Evolutionary conservation across 2,113 vertebrate species (phyloP).

Genomic region (Triplophysa tibetana): DNA sequence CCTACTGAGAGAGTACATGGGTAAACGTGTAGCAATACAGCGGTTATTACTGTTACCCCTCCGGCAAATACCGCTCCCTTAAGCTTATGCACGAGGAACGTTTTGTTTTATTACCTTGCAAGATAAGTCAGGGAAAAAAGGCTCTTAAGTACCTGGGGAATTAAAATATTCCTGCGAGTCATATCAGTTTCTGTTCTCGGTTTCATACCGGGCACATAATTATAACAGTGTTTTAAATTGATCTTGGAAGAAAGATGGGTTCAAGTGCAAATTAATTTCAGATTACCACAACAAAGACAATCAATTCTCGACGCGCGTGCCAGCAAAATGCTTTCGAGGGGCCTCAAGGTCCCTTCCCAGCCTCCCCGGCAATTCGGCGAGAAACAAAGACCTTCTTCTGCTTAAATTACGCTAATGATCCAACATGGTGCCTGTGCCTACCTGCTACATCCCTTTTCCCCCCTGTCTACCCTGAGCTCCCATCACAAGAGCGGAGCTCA

Average conservation of each 20-base stretch:
- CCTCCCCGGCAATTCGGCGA: constrained; percentile 71
- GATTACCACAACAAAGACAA: constrained; percentile 99
- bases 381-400: constrained; percentile 84
- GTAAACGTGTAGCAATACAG: constrained; percentile 85
- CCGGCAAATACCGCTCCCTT: constrained; percentile 93
- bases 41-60: constrained; percentile 93
- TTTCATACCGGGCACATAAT: constrained; percentile 89
- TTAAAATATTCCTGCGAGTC: constrained; percentile 90
- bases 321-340: constrained; percentile 87
- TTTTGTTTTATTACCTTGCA: constrained; percentile 97
- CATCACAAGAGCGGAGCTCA: constrained; percentile 65
- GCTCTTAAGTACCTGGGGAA: constrained; percentile 86
- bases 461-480: constrained; percentile 22
- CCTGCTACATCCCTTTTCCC: constrained; percentile 61
- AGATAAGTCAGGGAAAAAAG: constrained; percentile 84
- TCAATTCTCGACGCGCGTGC: constrained; percentile 85
- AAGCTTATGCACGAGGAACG: constrained; percentile 83
- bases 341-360: constrained; percentile 80
- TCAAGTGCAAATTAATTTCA: constrained; percentile 99
- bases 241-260: constrained; percentile 97
- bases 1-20: constrained; percentile 87
- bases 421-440: constrained; percentile 75
- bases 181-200: constrained; percentile 89
- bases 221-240: constrained; percentile 93
- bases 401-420: constrained; percentile 88